Evolutionary conservation across 2,888 invertebrate genomes (phyloP).

Genomic region (Pristionchus arcanus): DNA sequence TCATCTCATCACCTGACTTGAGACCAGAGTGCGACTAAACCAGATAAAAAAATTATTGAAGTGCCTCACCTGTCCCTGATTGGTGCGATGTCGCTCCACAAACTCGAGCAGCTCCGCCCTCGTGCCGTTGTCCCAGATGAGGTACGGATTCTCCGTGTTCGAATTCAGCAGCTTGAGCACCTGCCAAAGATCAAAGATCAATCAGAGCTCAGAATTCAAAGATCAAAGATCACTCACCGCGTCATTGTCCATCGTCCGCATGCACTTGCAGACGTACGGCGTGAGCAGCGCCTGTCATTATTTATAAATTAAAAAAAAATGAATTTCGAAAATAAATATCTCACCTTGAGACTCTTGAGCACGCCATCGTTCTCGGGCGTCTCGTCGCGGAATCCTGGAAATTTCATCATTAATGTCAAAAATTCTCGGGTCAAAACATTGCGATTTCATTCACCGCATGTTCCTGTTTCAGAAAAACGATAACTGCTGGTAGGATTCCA

Average conservation of each 20-base stretch:
- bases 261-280: conserved; percentile 89
- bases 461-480: too few species aligned
- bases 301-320: conserved; percentile 70
- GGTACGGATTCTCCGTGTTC: conserved; percentile 95
- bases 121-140: conserved; percentile 98
- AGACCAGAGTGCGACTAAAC: too few species aligned
- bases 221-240: conserved; percentile 56
- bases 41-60: too few species aligned
- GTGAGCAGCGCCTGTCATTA: conserved; percentile 86
- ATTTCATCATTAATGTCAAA: neutral
- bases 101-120: conserved; percentile 93
- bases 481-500: too few species aligned
- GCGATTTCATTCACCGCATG: too few species aligned
- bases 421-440: neutral
- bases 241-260: conserved; percentile 83
- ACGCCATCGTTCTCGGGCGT: conserved; percentile 84
- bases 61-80: conserved; percentile 65
- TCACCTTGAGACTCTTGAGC: conserved; percentile 55
- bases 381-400: conserved; percentile 79
- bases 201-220: neutral
- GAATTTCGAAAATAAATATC: neutral
- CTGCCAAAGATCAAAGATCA: conserved; percentile 79
- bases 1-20: too few species aligned
- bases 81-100: conserved; percentile 86
- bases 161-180: conserved; percentile 94